These are phyloP conservation scores for Brachyistius frenatus DNA, from an alignment of 2,113 vertebrate species.

Conservation along the genomic window DNA sequence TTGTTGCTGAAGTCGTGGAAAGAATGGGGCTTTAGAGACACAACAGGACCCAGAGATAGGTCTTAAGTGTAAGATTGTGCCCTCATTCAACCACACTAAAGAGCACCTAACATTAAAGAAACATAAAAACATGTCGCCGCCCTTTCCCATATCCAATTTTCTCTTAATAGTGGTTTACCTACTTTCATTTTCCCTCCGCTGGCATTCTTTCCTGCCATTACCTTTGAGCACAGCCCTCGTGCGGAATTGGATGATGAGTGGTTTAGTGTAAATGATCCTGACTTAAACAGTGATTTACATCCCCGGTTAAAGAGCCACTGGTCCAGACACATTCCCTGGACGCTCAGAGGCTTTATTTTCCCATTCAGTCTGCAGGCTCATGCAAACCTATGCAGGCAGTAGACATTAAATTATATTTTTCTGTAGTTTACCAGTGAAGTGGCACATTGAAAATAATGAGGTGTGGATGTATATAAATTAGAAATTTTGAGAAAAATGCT, in stretches of 20 bases:
- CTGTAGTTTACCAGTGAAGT: constrained; percentile 56
- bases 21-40: too few relatives aligned
- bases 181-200: constrained; percentile 31
- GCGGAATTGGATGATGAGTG: constrained; percentile 60
- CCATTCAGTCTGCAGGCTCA: constrained; percentile 23
- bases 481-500: not conserved
- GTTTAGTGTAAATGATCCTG: constrained; percentile 57
- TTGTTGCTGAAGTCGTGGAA: too few relatives aligned
- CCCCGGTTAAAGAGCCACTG: constrained; percentile 44
- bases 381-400: constrained; percentile 33
- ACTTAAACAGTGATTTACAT: constrained; percentile 64
- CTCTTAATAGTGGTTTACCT: constrained; percentile 12
- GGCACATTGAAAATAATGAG: constrained; percentile 51
- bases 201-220: constrained; percentile 34
- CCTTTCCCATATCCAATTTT: constrained; percentile 24
- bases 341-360: constrained; percentile 15
- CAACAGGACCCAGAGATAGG: not conserved
- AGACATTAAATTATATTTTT: constrained; percentile 55
- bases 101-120: not conserved
- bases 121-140: not conserved
- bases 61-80: not conserved
- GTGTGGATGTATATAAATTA: constrained; percentile 33
- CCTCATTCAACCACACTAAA: constrained; percentile 13
- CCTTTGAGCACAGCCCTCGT: constrained; percentile 34
- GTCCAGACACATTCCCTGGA: constrained; percentile 36